These are phyloP conservation scores for Phalloptychus januarius DNA, from an alignment of 2,797 vertebrate species.

Conservation along the genomic window DNA sequence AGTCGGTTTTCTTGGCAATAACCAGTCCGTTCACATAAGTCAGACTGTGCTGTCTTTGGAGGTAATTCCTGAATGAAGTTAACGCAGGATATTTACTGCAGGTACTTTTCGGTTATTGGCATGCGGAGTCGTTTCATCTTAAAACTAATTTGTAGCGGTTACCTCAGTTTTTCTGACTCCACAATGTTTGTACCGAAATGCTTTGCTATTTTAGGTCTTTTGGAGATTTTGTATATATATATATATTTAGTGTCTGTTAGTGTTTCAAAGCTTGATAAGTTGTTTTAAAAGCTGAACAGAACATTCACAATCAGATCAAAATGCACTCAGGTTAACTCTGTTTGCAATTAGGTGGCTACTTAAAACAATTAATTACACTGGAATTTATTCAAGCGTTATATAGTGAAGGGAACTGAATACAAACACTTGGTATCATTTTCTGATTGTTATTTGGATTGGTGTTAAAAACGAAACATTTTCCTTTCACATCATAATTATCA, in stretches of 20 bases:
- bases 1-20: constrained; percentile 59
- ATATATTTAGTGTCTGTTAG: not conserved
- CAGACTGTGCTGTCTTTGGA: constrained; percentile 65
- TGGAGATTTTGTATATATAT: not conserved
- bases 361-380: not conserved
- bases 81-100: constrained; percentile 28
- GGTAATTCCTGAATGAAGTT: constrained; percentile 52
- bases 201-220: not conserved
- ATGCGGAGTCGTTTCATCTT: constrained; percentile 40
- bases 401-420: not conserved
- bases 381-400: not conserved
- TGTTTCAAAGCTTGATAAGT: not conserved
- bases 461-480: not conserved
- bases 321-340: not conserved
- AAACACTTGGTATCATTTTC: not conserved
- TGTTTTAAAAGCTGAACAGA: not conserved
- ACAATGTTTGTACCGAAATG: not conserved
- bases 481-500: not conserved
- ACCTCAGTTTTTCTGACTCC: constrained; percentile 36
- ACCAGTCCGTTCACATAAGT: constrained; percentile 48
- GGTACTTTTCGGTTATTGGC: constrained; percentile 6
- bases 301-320: not conserved
- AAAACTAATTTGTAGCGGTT: constrained; percentile 3
- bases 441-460: not conserved
- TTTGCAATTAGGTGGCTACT: not conserved